Base-by-base conservation (phyloP, 1,140 invertebrate genomes). In the Saccostrea cuccullata region DNA sequence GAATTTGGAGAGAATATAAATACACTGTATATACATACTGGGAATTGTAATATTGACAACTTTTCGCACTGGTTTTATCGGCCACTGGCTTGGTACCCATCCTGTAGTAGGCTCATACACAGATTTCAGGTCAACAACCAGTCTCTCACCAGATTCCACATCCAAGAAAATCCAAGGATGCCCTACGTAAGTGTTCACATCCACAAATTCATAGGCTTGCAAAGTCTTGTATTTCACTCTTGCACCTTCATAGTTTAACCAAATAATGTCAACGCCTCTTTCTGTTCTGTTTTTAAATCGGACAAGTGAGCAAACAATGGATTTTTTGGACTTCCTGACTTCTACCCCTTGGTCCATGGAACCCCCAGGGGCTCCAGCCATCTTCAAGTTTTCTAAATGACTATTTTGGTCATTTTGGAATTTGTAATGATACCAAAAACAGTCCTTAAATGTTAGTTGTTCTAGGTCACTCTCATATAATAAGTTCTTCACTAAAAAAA, bases 131-230 rank as follows among this genome's bases (percentile, higher is more conserved):
- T 91, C 85, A 11, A 92, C 91, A 15, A 95, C 92, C 30, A 95
- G 87, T 94, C 94, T 96, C 87, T 97, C 96, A 67, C 96, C 96
- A 0, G 96, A 96, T 36, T 96, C 92, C 56, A 95, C 91, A 92
- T 97, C 96, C 55, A 96, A 92, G 90, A 97, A 97, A 55, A 97
- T 96, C 97, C 97, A 97, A 11, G 96, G 96, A 95, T 97, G 97
- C 2, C 96, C 96, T 26, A 96, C 96, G 93, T 96, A 97, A 0
- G 97, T 97, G 91, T 97, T 96, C 4, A 97, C 96, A 92, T 97
- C 96, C 82, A 96, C 94, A 91, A 93, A 96, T 8, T 96, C 92
- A 0, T 93, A 94, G n/a, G 96, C 93, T 9, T 93, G 90, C 9
- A 97, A 92, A 2, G 94, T 95, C 64, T 95, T 95, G 91, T 97